Percentiles rank a stretch among this genome's conserved stretches.
Conservation (phyloP, 1,140 invertebrate species). For the Drosophila bocki region DNA sequence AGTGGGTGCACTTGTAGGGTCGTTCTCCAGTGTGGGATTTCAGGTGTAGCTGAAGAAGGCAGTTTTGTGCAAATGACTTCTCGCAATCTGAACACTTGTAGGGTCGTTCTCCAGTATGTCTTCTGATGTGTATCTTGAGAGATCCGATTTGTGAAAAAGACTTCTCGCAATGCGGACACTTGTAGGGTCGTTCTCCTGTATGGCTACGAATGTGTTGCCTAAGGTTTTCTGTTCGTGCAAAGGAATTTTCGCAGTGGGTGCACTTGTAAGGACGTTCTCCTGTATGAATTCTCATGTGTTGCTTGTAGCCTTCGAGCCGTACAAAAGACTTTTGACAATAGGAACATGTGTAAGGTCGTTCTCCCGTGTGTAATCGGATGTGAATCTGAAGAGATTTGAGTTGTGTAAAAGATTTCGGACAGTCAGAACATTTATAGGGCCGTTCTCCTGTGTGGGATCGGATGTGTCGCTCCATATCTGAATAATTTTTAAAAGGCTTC, state of each 20-base stretch:
- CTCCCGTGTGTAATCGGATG: not conserved
- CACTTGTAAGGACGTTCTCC: slow-evolving; percentile 2
- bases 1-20: not conserved
- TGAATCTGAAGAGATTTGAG: not conserved
- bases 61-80: not conserved
- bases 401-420: not conserved
- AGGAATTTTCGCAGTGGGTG: not conserved
- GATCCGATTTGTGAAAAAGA: not conserved
- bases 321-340: not conserved
- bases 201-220: not conserved
- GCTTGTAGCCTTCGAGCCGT: too few species aligned
- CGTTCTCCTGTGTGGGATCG: not conserved
- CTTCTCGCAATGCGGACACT: not conserved
- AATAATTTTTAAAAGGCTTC: not conserved
- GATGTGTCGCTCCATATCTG: not conserved
- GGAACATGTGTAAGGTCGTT: not conserved
- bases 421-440: not conserved
- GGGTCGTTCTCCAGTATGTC: not conserved
- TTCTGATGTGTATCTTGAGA: not conserved
- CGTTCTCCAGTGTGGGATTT: not conserved
- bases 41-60: not conserved
- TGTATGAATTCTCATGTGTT: not conserved
- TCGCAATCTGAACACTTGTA: not conserved
- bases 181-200: not conserved
- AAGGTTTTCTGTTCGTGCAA: not conserved